phyloP scores from a whole-genome alignment of 1,140 invertebrate species.

The Pogonomyrmex barbatus region DNA sequence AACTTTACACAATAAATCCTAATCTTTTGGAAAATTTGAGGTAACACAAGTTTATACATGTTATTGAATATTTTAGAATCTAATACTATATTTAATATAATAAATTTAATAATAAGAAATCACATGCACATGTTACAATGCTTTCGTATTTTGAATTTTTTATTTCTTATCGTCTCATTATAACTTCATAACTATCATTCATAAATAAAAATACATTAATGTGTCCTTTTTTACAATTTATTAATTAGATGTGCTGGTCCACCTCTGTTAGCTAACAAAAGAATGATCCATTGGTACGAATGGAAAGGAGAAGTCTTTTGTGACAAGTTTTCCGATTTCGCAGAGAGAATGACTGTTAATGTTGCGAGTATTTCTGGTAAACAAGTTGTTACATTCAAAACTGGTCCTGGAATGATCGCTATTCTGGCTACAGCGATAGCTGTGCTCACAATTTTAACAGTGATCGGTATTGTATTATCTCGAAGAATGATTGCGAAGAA shows the following conservation, averaged over 20 bases:
- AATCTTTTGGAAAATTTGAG: conserved; percentile 78
- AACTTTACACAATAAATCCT: conserved; percentile 73
- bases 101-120: neutral
- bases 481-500: conserved; percentile 55
- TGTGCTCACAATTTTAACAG: conserved; percentile 65
- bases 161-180: conserved; percentile 4
- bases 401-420: conserved; percentile 67
- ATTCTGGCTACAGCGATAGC: conserved; percentile 56
- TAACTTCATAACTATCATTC: neutral
- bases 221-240: neutral
- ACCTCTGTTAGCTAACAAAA: conserved; percentile 66
- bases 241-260: conserved; percentile 77
- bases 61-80: conserved; percentile 16
- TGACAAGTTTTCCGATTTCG: conserved; percentile 62
- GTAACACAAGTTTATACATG: conserved; percentile 68
- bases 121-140: neutral
- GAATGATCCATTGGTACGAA: conserved; percentile 81
- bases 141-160: conserved; percentile 15
- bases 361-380: conserved; percentile 13
- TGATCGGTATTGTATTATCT: conserved; percentile 73
- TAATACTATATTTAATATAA: neutral
- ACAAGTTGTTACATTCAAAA: conserved; percentile 60
- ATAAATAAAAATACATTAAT: conserved; percentile 5
- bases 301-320: conserved; percentile 80
- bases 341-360: conserved; percentile 62